Base-by-base conservation (phyloP, 1,140 invertebrate genomes). In the Brachionus paranguensis region DNA sequence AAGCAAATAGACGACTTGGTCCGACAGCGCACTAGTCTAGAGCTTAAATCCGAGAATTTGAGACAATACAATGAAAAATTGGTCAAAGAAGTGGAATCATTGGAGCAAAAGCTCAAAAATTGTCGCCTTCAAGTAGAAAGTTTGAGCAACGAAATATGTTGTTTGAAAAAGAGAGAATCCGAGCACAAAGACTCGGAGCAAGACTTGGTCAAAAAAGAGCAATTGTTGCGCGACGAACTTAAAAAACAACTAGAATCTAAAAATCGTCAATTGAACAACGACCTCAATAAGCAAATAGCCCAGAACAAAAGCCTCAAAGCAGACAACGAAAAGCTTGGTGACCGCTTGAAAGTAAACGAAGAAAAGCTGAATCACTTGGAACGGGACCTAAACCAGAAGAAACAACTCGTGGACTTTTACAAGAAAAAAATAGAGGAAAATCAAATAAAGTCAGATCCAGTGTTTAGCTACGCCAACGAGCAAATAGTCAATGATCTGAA, bases 401-500 rank as follows among this genome's bases (percentile, higher is more conserved):
- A 76, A 47, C 72, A 76, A 29, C 27, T 76, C 0, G 72, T 76
- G 27, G 72, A 76, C 1, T 76, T 76, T 76, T 76, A 76, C 43
- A 76, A 76, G 20, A 76, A 76, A 29, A 76, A 76, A n/a, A 14
- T 76, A 14, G 72, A 76, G 12, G 72, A 76, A 27, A 76, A 29
- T 14, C 43, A 76, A 50, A 11, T 76, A 12, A 76, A 76, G 50
- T 20, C 72, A 27, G 45, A 76, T 50, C 17, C 17, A 3, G n/a
- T 50, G 4, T 27, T 50, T 4, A 50, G 20, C 27, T 76, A 50
- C 14, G n/a, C 41, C 27, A 76, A 29, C 20, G 43, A 76, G 10
- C 45, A 50, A 11, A 14, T 50, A 8, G 20, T 76, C 8, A 50
- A 24, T 50, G 45, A 76, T 24, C 20, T 76, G 4, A 76, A 76